A percentile compares a stretch with the other conserved stretches of the same genome.
Conservation (phyloP, 1,140 invertebrate species). For the Stegodyphus dumicola region DNA sequence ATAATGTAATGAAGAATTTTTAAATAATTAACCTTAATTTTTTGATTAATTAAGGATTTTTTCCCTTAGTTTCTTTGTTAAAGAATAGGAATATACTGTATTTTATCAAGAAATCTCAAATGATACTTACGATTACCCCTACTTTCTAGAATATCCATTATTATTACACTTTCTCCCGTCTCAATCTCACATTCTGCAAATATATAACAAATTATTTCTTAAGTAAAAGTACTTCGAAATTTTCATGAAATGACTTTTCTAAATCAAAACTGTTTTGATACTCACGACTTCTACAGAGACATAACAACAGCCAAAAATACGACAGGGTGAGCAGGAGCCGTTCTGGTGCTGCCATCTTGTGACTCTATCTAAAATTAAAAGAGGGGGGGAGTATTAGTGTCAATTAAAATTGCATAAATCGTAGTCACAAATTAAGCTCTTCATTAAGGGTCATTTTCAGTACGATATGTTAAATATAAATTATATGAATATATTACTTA, state of each 20-base stretch:
- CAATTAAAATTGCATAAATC: too few relatives aligned
- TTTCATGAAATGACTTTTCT: neutral
- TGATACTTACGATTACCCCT: constrained; percentile 81
- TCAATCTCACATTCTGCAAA: constrained; percentile 79
- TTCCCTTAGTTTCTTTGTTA: too few relatives aligned
- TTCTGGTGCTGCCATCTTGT: constrained; percentile 50
- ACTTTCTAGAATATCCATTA: constrained; percentile 89
- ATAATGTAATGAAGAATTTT: neutral
- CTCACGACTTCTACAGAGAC: constrained; percentile 36
- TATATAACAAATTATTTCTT: neutral
- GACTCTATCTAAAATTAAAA: constrained; percentile 30
- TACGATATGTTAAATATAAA: too few relatives aligned
- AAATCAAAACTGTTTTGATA: neutral
- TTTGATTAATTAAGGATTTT: neutral
- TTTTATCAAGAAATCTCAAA: neutral
- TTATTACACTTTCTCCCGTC: constrained; percentile 86
- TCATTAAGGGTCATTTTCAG: too few relatives aligned
- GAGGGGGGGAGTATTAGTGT: neutral
- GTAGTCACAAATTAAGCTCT: too few relatives aligned
- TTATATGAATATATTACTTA: too few relatives aligned
- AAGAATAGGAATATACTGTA: neutral
- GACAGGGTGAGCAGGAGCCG: constrained; percentile 18
- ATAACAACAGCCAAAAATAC: constrained; percentile 24
- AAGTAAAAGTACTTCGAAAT: neutral
- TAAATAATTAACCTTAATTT: neutral